A percentile compares a stretch with the other conserved stretches of the same genome.
Evolutionary conservation across 2,797 vertebrate species (phyloP).

Genomic region (Garrulus glandarius): DNA sequence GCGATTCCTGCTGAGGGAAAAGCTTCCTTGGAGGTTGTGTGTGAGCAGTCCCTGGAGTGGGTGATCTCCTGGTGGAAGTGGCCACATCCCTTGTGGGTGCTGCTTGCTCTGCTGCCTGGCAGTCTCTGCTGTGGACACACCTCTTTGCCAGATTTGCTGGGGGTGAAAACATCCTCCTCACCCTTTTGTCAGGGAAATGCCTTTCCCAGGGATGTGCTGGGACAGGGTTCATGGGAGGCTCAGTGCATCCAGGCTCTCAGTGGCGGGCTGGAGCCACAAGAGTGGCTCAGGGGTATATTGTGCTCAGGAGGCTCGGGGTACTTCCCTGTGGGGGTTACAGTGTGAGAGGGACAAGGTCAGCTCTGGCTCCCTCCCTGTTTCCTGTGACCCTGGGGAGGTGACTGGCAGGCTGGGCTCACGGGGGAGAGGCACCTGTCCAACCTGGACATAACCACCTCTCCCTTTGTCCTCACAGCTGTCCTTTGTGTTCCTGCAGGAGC

Average conservation of each 20-base stretch:
- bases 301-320: not conserved
- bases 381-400: not conserved
- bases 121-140: not conserved
- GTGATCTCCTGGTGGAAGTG: not conserved
- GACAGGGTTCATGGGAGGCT: not conserved
- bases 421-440: not conserved
- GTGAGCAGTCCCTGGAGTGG: not conserved
- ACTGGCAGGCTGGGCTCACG: not conserved
- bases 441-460: not conserved
- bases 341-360: fast-evolving
- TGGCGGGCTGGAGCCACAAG: not conserved
- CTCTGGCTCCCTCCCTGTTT: not conserved
- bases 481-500: not conserved
- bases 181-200: not conserved
- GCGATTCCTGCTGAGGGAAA: not conserved
- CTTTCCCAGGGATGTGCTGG: not conserved
- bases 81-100: not conserved
- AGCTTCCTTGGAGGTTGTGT: not conserved
- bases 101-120: not conserved
- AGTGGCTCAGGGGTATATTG: not conserved
- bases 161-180: fast-evolving
- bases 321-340: not conserved
- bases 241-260: not conserved
- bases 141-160: not conserved
- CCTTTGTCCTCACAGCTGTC: not conserved